These are phyloP conservation scores for Lophura nycthemera DNA, from an alignment of 2,113 vertebrate species.

Conservation along the genomic window DNA sequence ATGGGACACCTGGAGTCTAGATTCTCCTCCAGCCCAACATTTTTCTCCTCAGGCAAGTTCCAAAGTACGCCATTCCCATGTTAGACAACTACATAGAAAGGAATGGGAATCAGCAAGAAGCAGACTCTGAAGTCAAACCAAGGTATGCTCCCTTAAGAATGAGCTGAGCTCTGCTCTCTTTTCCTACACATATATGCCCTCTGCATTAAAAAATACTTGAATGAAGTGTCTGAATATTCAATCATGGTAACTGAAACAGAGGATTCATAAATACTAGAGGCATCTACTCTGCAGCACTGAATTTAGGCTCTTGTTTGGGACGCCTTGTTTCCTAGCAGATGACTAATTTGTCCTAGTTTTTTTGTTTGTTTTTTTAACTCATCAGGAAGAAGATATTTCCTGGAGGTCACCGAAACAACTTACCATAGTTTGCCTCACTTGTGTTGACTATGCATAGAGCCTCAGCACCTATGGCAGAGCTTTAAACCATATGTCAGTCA, in stretches of 20 bases:
- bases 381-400: neutral
- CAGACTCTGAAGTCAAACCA: neutral
- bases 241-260: neutral
- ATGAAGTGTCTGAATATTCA: neutral
- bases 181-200: neutral
- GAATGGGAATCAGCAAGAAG: neutral
- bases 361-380: too few species aligned
- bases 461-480: neutral
- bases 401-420: neutral
- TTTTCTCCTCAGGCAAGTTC: neutral
- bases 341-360: neutral
- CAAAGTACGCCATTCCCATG: neutral
- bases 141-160: neutral
- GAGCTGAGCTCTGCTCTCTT: neutral
- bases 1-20: neutral
- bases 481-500: neutral
- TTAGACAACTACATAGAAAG: neutral
- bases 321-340: neutral
- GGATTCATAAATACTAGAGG: neutral
- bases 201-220: neutral
- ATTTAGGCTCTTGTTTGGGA: neutral
- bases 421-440: neutral
- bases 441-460: neutral
- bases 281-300: neutral
- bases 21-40: neutral